Evolutionary conservation across 2,888 invertebrate genomes (phyloP).

Genomic region (Neoaliturus tenellus): DNA sequence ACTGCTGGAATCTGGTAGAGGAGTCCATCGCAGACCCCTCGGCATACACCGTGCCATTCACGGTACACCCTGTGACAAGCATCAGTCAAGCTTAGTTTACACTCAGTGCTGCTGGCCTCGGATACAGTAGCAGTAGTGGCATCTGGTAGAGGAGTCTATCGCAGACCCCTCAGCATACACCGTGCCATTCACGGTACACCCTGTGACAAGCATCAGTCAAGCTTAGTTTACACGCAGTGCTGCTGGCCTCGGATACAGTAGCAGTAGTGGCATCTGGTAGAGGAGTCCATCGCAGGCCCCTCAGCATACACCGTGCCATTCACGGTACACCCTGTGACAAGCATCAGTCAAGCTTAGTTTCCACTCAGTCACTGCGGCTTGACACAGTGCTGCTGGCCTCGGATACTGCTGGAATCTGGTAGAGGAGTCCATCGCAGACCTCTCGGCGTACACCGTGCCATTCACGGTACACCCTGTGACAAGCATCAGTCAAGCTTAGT

Average conservation of each 20-base stretch:
- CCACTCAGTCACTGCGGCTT: slow-evolving; percentile 89
- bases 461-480: slow-evolving; percentile 80
- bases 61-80: slow-evolving; percentile 77
- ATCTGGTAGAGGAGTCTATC: slow-evolving; percentile 85
- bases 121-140: slow-evolving; percentile 92
- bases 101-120: slow-evolving; percentile 84
- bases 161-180: slow-evolving; percentile 89
- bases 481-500: too few species aligned
- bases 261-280: slow-evolving; percentile 89
- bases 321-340: slow-evolving; percentile 78
- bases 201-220: slow-evolving; percentile 72
- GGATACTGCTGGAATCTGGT: slow-evolving; percentile 89
- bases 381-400: slow-evolving; percentile 84
- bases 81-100: too few species aligned
- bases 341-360: too few species aligned
- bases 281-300: slow-evolving; percentile 89
- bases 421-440: slow-evolving; percentile 88
- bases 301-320: slow-evolving; percentile 85
- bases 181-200: slow-evolving; percentile 83
- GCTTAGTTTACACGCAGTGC: too few species aligned
- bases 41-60: slow-evolving; percentile 83
- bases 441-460: slow-evolving; percentile 84
- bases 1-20: slow-evolving; percentile 88
- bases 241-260: slow-evolving; percentile 86
- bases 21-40: slow-evolving; percentile 91